Base-by-base conservation (phyloP, 2,797 vertebrate genomes). In the Melanotaenia nigrans region DNA sequence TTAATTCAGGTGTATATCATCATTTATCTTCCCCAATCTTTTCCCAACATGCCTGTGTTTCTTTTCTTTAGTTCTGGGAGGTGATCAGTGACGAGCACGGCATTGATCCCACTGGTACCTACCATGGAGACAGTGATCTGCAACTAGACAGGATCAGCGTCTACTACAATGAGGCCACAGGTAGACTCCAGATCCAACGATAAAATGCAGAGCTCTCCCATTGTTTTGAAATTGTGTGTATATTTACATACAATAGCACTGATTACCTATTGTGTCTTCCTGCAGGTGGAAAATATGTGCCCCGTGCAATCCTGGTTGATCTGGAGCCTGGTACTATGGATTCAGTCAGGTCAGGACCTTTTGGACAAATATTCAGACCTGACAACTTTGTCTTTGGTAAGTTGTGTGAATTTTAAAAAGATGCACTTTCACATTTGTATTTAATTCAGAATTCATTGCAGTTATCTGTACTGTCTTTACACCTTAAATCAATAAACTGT, bases 301-400 rank as follows among this genome's bases (percentile, higher is more conserved):
- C 97, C 65, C 93, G 97, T 0, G 97, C 97, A 80, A 96, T 99
- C 90, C 90, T 99, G 86, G 97, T 99, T 81, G 97, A 99, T 86
- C 85, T 99, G 92, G 97, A 99, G 86, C 97, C 97, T 0, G 97
- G 97, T 1, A 98, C 97, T 1, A 98, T 99, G 97, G 97, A 98
- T 85, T 98, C 96, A 0, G 97, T 99, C 67, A 95, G 97, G 61
- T 99, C 97, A 0, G 97, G 97, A 0, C 96, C 97, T 14, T 99
- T 99, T 0, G 97, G 97, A 63, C 97, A 98, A 84, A 96, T 98
- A 79, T 99, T 98, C 87, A 95, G 97, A 89, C 97, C 97, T 0
- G 97, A 99, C 93, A 99, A 99, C 92, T 99, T 98, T 89, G 97
- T 98, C 78, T 98, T 99, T 3, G 97, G 97, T 98, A 90, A 91